Conservation (phyloP, 1,140 invertebrate species). For the Drosophila lowei region DNA sequence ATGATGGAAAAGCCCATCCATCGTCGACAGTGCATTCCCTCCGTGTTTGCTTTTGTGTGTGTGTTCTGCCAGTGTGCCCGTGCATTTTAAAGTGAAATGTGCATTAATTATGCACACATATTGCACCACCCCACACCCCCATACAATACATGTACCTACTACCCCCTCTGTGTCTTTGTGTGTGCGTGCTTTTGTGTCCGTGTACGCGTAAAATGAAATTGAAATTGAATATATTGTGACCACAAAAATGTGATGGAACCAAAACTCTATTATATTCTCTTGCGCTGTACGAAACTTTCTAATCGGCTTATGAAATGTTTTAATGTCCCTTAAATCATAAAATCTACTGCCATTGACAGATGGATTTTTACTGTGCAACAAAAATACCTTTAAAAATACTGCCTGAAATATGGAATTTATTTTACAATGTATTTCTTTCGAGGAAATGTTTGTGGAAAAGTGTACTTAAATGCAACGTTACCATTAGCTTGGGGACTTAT, state of each 20-base stretch:
- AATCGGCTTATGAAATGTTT: conserved; percentile 35
- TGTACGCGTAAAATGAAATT: conserved; percentile 61
- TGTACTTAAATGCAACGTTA: too few species aligned
- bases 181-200: conserved; percentile 23
- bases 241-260: conserved; percentile 20
- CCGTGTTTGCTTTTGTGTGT: conserved; percentile 8
- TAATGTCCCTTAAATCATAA: conserved; percentile 28
- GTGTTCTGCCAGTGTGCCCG: conserved; percentile 39
- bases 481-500: too few species aligned
- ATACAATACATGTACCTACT: conserved; percentile 13
- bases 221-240: conserved; percentile 55
- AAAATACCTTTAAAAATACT: conserved; percentile 2
- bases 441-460: too few species aligned
- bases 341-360: conserved; percentile 8
- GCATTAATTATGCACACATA: conserved; percentile 78
- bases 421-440: too few species aligned
- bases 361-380: conserved; percentile 9
- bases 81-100: conserved; percentile 81
- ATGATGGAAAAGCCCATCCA: conserved; percentile 54
- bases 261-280: conserved; percentile 5
- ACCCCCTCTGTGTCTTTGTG: neutral
- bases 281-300: conserved; percentile 8
- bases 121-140: conserved; percentile 29
- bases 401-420: too few species aligned
- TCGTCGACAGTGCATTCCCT: conserved; percentile 63